Percentiles rank a stretch among this genome's conserved stretches.
Evolutionary conservation across 2,797 vertebrate species (phyloP).

Genomic region (Ceyx erithaca): DNA sequence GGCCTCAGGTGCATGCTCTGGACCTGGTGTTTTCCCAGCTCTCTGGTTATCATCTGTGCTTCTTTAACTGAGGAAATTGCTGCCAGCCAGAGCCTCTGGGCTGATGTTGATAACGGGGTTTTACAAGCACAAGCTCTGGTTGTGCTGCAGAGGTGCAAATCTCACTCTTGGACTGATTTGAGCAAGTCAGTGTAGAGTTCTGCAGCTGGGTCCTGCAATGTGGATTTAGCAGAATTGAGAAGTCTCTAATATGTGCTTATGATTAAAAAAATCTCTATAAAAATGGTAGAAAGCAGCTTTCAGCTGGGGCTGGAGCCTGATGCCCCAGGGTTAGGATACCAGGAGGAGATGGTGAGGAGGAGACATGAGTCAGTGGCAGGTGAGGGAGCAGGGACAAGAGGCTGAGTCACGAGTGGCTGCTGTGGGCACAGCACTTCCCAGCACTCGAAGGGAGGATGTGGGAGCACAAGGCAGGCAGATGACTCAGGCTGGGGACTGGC

Average conservation of each 20-base stretch:
- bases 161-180: not conserved
- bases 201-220: not conserved
- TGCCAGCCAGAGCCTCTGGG: not conserved
- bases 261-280: not conserved
- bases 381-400: not conserved
- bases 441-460: not conserved
- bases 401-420: not conserved
- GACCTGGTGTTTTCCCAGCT: not conserved
- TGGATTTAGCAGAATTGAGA: not conserved
- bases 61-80: not conserved
- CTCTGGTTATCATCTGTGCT: not conserved
- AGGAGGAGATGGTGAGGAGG: not conserved
- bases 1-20: not conserved
- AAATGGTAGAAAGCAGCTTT: not conserved
- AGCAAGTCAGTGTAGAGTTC: not conserved
- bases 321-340: not conserved
- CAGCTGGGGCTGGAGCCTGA: not conserved
- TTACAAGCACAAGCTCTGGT: not conserved
- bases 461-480: slow-evolving; percentile 25
- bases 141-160: not conserved
- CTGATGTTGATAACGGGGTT: not conserved
- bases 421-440: accelerated
- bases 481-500: slow-evolving; percentile 24
- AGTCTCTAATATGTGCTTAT: not conserved
- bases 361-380: not conserved